A percentile compares a stretch with the other conserved stretches of the same genome.
These are phyloP conservation scores for Haplotaxodon microlepis DNA, from an alignment of 2,113 vertebrate genomes.

Conservation along the genomic window DNA sequence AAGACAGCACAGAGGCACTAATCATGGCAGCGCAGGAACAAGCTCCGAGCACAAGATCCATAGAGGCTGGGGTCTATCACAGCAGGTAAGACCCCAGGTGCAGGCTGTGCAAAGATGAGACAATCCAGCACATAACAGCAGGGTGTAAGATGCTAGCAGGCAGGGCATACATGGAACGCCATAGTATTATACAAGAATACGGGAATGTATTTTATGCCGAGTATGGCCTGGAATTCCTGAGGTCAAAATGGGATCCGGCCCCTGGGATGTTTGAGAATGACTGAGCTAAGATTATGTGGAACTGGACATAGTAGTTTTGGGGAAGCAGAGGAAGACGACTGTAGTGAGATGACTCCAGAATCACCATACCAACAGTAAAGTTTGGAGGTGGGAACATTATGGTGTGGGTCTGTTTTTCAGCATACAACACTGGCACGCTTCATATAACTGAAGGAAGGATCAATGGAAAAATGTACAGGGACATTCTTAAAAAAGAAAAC, in stretches of 20 bases:
- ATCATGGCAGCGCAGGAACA: background rate
- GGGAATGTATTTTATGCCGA: background rate
- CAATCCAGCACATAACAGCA: fast-evolving
- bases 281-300: background rate
- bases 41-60: fast-evolving
- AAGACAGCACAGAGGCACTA: fast-evolving
- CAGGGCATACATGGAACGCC: background rate
- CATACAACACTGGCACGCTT: background rate
- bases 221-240: background rate
- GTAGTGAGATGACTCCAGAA: background rate
- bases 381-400: background rate
- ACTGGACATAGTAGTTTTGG: background rate
- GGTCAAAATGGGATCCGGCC: background rate
- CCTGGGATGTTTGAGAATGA: background rate
- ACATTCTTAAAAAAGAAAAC: background rate
- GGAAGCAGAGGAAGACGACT: background rate
- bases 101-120: background rate
- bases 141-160: fast-evolving
- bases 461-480: background rate
- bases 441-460: background rate
- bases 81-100: fast-evolving
- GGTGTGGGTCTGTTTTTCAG: fast-evolving
- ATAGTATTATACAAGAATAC: background rate
- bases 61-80: background rate
- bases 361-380: background rate